Evolutionary conservation across 2,888 invertebrate genomes (phyloP).

Genomic region (Gasteruption jaculator): DNA sequence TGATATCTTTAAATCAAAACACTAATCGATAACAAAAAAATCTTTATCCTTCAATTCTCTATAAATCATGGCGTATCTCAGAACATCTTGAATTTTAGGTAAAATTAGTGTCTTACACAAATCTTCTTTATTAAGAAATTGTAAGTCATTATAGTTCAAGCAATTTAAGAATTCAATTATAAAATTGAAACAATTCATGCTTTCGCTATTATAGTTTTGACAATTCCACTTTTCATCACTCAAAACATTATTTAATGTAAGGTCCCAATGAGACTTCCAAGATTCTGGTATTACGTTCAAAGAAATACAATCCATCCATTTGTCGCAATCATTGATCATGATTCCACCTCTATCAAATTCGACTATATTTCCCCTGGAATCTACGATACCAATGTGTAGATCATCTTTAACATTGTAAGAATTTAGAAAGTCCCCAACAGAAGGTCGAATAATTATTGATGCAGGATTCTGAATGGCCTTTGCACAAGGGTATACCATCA

Average conservation of each 20-base stretch:
- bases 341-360: conserved; percentile 83
- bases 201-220: conserved; percentile 68
- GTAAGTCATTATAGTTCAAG: conserved; percentile 57
- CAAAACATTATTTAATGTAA: conserved; percentile 47
- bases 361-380: conserved; percentile 72
- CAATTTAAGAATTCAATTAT: conserved; percentile 74
- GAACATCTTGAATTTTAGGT: conserved; percentile 75
- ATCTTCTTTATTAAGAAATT: conserved; percentile 36
- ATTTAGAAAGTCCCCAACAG: conserved; percentile 81
- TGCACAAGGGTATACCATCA: conserved; percentile 82
- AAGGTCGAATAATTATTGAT: conserved; percentile 81
- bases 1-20: too few species aligned
- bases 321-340: conserved; percentile 31
- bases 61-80: conserved; percentile 80
- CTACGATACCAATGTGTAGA: conserved; percentile 87
- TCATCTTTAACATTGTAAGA: conserved; percentile 79
- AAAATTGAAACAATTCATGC: conserved; percentile 83
- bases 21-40: conserved; percentile 49
- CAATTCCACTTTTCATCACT: conserved; percentile 63
- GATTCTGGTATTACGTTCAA: conserved; percentile 35
- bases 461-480: conserved; percentile 77
- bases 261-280: conserved; percentile 43
- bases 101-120: conserved; percentile 81
- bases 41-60: conserved; percentile 62
- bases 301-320: conserved; percentile 38